Evolutionary conservation across 2,797 vertebrate species (phyloP).

Genomic region (Ptychobarbus kaznakovi): DNA sequence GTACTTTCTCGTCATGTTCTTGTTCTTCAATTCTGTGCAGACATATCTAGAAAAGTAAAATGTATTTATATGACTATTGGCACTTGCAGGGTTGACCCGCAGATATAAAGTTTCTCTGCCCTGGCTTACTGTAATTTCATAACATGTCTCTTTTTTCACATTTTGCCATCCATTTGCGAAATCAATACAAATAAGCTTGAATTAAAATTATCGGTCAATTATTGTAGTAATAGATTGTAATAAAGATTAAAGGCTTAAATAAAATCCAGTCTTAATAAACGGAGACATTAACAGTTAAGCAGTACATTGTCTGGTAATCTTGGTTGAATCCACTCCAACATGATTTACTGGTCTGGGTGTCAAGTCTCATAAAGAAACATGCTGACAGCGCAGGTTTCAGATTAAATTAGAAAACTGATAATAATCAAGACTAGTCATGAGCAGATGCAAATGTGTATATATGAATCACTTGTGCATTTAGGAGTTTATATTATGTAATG

Average conservation of each 20-base stretch:
- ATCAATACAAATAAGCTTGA: not conserved
- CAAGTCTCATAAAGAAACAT: not conserved
- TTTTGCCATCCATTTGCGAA: not conserved
- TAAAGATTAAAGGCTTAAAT: not conserved
- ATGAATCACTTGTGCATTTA: not conserved
- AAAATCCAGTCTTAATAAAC: not conserved
- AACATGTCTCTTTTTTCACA: not conserved
- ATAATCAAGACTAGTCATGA: not conserved
- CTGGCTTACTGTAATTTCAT: not conserved
- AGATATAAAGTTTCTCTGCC: not conserved
- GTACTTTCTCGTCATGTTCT: not conserved
- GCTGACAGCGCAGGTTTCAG: slow-evolving; percentile 17
- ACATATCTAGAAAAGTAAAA: not conserved
- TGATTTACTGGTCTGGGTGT: slow-evolving; percentile 49
- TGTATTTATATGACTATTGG: not conserved
- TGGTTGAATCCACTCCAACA: slow-evolving; percentile 20
- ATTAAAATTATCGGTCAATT: not conserved
- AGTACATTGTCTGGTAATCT: slow-evolving; percentile 6
- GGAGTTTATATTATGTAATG: not conserved
- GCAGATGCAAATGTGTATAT: not conserved
- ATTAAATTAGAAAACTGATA: slow-evolving; percentile 7
- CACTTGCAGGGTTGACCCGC: not conserved
- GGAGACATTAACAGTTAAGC: not conserved
- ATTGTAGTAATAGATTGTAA: not conserved
- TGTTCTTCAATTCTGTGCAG: not conserved